Evolutionary conservation across 2,797 vertebrate genomes (phyloP), one percentile per base, ranked within the genome.

Genomic region (Falco rusticolus): DNA sequence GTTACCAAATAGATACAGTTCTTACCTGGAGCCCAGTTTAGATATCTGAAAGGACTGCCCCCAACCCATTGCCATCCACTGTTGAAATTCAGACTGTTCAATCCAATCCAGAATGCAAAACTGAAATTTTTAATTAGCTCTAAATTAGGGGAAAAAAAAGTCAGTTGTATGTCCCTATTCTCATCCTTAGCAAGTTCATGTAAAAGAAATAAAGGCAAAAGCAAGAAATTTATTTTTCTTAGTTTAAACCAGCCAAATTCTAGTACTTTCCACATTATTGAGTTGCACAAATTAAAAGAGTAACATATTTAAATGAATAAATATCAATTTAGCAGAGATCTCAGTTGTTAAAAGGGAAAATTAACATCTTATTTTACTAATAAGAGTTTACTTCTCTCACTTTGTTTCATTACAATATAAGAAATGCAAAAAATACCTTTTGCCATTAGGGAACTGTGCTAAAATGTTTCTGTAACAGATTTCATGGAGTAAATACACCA

Each of bases 1-100:
- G 69, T 66, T 76, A 61, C 5, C 39, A 86, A 86, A 66, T 15
- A 63, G 10, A 37, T 39, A 13, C 4, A 57, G 16, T 22, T 88
- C 98, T 97, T 91, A 99, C 99, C 99, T 98, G 99, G 99, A 80
- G 98, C 98, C 99, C 99, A 99, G 95, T 99, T 99, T 91, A 99
- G 97, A 96, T 99, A 99, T 97, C 98, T 98, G 95, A 99, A 99
- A 3, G 99, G 99, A 77, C 98, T 98, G 59, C 98, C 97, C 13
- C 98, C 98, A 82, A 97, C 98, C 99, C 99, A 99, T 53, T 99
- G 98, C 99, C 99, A 99, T 53, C 99, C 99, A 41, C 96, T 98
- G 56, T 98, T 98, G 94, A 97, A 98, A 94, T 99, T 98, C 96
- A 99, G 96, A 96, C 98, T 98, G 86, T 99, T 99, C 24, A 99